Conservation (phyloP, 2,888 invertebrate species). For the Habrosyne pyritoides region DNA sequence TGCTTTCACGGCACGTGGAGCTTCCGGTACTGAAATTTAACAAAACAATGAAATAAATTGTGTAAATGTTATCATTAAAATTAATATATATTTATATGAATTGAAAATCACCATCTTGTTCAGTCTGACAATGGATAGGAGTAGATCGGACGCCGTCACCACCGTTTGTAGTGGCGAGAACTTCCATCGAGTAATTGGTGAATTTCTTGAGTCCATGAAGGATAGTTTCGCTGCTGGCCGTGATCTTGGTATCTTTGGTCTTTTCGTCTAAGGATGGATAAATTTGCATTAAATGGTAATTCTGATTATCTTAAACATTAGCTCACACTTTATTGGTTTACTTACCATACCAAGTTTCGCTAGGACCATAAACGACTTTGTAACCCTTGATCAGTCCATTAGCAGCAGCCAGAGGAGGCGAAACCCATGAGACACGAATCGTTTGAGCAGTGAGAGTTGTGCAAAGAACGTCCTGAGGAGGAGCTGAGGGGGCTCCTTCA, state of each 20-base stretch:
- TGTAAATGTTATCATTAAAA: too few species aligned
- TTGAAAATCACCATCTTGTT: conserved; percentile 92
- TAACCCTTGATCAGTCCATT: conserved; percentile 98
- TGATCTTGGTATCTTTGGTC: conserved; percentile 95
- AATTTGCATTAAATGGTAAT: not conserved
- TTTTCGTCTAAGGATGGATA: conserved; percentile 87
- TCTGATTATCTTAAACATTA: not conserved
- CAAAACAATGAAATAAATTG: not conserved
- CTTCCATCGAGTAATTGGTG: conserved; percentile 98
- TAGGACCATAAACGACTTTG: conserved; percentile 96
- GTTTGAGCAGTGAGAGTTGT: conserved; percentile 97
- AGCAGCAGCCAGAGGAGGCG: conserved; percentile 95
- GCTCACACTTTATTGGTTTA: conserved; percentile 34
- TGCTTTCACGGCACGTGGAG: conserved; percentile 96
- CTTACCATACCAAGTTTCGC: conserved; percentile 96
- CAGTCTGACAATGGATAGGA: conserved; percentile 96
- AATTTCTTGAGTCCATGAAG: conserved; percentile 96
- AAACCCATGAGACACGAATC: conserved; percentile 96
- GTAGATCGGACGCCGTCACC: conserved; percentile 96
- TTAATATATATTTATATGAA: not conserved
- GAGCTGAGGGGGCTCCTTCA: conserved; percentile 96
- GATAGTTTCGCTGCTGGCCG: conserved; percentile 95
- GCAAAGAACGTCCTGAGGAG: conserved; percentile 95
- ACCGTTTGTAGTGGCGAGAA: conserved; percentile 96
- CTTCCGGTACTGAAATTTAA: conserved; percentile 90